These are phyloP conservation scores for Pyrocoelia pectoralis DNA, from an alignment of 2,888 invertebrate species.

Conservation along the genomic window DNA sequence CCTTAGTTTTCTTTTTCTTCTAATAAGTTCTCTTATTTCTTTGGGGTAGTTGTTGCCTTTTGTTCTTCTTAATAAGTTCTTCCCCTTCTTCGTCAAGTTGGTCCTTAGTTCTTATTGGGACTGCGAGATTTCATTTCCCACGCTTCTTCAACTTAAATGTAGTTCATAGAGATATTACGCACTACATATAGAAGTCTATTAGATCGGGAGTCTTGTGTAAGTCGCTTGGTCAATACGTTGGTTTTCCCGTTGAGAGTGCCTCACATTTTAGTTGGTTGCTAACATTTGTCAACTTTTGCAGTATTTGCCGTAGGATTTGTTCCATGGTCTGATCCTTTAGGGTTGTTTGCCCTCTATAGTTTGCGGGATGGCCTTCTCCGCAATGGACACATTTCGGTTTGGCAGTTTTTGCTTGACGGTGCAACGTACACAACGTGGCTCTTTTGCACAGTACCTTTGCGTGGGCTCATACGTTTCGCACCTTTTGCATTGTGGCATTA, in stretches of 20 bases:
- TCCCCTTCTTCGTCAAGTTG: too few relatives aligned
- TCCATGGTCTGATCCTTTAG: not conserved
- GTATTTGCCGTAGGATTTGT: not conserved
- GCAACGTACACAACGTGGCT: not conserved
- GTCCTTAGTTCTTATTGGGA: not conserved
- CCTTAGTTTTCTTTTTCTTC: constrained; percentile 13
- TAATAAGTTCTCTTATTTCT: constrained; percentile 5
- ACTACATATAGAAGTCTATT: not conserved
- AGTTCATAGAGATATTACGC: not conserved
- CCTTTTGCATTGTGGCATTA: too few relatives aligned
- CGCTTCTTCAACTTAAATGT: not conserved
- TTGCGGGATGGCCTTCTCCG: not conserved
- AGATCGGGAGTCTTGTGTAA: not conserved
- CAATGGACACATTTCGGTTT: not conserved
- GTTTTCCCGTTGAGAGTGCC: not conserved
- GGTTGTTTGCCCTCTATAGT: not conserved
- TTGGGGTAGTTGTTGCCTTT: constrained; percentile 9
- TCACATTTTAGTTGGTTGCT: not conserved
- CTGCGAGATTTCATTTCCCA: not conserved
- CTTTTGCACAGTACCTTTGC: not conserved
- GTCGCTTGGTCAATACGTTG: not conserved
- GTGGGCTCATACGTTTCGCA: too few relatives aligned
- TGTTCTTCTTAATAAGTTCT: not conserved
- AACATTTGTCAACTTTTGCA: not conserved
- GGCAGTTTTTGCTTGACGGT: not conserved